A percentile compares a stretch with the other conserved stretches of the same genome.
These are phyloP conservation scores for Spodoptera exigua DNA, from an alignment of 2,888 invertebrate genomes.

Conservation along the genomic window DNA sequence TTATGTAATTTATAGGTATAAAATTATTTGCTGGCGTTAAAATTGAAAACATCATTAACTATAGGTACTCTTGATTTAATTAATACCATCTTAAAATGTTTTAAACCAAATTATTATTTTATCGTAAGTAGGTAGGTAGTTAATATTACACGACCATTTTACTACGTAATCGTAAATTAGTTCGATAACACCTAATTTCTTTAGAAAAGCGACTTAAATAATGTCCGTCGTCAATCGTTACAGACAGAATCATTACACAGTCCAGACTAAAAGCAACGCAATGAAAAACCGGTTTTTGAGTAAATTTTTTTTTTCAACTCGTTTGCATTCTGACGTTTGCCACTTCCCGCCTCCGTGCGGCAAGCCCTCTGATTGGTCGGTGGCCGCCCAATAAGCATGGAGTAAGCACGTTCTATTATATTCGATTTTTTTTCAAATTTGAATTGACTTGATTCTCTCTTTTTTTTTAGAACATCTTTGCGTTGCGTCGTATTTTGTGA, in stretches of 20 bases:
- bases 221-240: slow-evolving; percentile 51
- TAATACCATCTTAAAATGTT: no score
- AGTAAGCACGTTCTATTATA: slow-evolving; percentile 71
- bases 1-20: no score
- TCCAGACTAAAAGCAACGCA: slow-evolving; percentile 75
- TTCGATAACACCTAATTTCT: slow-evolving; percentile 27
- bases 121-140: no score
- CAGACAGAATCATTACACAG: slow-evolving; percentile 66
- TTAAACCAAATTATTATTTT: no score
- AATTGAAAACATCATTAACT: no score
- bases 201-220: slow-evolving; percentile 34
- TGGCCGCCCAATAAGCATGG: slow-evolving; percentile 69
- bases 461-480: slow-evolving; percentile 39
- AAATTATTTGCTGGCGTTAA: no score
- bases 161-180: slow-evolving; percentile 8
- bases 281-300: slow-evolving; percentile 72
- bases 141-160: no score
- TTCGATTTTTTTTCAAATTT: slow-evolving; percentile 54
- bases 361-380: slow-evolving; percentile 74
- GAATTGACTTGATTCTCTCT: slow-evolving; percentile 35
- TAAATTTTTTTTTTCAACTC: slow-evolving; percentile 63
- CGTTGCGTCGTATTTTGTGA: no score
- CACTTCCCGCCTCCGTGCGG: slow-evolving; percentile 83
- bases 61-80: no score
- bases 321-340: slow-evolving; percentile 86